Percentiles rank a stretch among this genome's conserved stretches.
Evolutionary conservation across 2,797 vertebrate genomes (phyloP).

Genomic region (Sebastiscus tertius): DNA sequence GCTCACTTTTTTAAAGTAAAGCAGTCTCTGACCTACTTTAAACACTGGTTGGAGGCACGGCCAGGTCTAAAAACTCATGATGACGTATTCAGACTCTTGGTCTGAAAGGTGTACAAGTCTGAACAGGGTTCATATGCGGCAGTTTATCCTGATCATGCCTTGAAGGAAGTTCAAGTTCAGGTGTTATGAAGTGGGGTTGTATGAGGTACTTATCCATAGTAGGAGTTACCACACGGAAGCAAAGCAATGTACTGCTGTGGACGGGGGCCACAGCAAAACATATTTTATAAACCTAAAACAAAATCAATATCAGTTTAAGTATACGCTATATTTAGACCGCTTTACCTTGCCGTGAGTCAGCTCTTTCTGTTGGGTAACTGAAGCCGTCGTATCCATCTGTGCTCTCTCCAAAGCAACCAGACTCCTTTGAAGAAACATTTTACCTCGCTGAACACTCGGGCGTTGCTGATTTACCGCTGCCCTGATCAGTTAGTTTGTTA

Average conservation of each 20-base stretch:
- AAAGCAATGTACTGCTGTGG: background rate
- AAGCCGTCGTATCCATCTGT: too few species aligned
- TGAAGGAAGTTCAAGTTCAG: background rate
- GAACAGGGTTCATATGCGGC: background rate
- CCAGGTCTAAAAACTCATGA: background rate
- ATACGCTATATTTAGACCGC: too few species aligned
- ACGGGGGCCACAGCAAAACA: background rate
- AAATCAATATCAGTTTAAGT: background rate
- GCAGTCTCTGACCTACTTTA: background rate
- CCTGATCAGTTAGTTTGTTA: too few species aligned
- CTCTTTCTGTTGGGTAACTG: background rate
- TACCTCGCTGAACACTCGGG: too few species aligned
- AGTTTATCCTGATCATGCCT: background rate
- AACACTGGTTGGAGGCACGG: background rate
- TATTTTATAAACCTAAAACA: too few species aligned
- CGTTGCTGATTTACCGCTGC: too few species aligned
- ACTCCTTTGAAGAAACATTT: too few species aligned
- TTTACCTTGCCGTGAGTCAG: too few species aligned
- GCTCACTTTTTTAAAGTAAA: background rate
- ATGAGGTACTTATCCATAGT: background rate
- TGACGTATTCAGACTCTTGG: background rate
- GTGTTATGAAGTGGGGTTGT: background rate
- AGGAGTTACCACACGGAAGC: too few species aligned
- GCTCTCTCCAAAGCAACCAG: too few species aligned
- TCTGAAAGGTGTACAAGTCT: background rate